These are phyloP conservation scores for Plotosus lineatus DNA, from an alignment of 2,113 vertebrate genomes.

Conservation along the genomic window DNA sequence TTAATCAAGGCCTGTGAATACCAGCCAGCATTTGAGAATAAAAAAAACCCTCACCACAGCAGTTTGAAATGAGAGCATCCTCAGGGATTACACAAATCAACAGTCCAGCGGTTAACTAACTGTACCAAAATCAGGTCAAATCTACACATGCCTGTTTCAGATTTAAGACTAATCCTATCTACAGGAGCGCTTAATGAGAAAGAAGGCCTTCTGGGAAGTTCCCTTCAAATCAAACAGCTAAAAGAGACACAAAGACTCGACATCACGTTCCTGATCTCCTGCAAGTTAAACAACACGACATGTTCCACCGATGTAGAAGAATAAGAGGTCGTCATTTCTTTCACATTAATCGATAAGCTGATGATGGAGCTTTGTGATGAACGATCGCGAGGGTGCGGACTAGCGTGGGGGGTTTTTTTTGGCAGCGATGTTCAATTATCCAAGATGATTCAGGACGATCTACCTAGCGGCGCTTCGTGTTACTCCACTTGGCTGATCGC, in stretches of 20 bases:
- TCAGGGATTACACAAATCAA: conserved; percentile 10
- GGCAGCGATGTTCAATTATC: background rate
- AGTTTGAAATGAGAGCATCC: background rate
- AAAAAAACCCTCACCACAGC: background rate
- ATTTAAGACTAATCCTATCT: background rate
- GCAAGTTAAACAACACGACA: background rate
- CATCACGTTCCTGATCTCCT: background rate
- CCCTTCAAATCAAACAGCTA: background rate
- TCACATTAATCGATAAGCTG: conserved; percentile 1
- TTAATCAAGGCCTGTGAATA: background rate
- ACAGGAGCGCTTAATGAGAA: background rate
- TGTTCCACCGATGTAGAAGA: background rate
- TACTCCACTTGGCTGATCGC: background rate
- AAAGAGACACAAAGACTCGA: background rate
- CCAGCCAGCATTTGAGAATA: background rate
- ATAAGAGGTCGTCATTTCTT: background rate
- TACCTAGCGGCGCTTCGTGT: background rate
- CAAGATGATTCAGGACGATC: background rate
- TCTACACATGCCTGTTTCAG: background rate
- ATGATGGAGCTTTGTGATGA: conserved; percentile 1
- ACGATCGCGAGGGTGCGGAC: background rate
- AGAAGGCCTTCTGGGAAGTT: background rate
- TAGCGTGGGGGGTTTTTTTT: background rate
- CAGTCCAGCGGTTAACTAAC: background rate
- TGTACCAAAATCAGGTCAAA: background rate